These are phyloP conservation scores for Nanorana parkeri DNA, from an alignment of 2,113 vertebrate species.

Conservation along the genomic window DNA sequence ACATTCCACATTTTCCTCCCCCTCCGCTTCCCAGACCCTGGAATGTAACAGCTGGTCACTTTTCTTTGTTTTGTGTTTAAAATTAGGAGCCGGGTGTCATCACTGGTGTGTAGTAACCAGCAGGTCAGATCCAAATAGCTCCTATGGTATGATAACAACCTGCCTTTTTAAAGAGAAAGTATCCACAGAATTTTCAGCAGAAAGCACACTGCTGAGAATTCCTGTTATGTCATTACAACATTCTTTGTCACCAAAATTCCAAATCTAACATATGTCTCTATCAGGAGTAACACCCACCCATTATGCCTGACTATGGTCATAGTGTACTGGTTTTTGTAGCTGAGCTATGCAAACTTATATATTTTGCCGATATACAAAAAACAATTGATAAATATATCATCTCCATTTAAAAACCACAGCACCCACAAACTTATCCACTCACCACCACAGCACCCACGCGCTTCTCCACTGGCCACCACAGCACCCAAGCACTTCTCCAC, in stretches of 20 bases:
- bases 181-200: background rate
- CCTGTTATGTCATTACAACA: background rate
- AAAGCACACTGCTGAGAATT: background rate
- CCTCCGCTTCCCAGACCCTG: slow-evolving; percentile 1
- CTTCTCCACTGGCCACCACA: too few species aligned
- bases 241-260: background rate
- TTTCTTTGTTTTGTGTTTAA: slow-evolving; percentile 50
- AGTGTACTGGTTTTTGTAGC: too few species aligned
- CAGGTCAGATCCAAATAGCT: slow-evolving; percentile 26
- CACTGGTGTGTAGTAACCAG: background rate
- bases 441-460: too few species aligned
- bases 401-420: too few species aligned
- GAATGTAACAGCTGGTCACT: slow-evolving; percentile 49
- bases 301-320: too few species aligned
- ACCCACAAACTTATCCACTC: too few species aligned
- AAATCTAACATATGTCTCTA: too few species aligned
- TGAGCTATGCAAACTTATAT: too few species aligned
- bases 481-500: too few species aligned
- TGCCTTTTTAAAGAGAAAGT: background rate
- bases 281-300: too few species aligned
- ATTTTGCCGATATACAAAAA: too few species aligned
- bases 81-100: slow-evolving; percentile 29
- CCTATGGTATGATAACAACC: background rate
- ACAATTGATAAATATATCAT: too few species aligned
- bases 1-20: slow-evolving; percentile 26